These are phyloP conservation scores for Aurelia coerulea DNA, from an alignment of 30 jellyfish, hydroid and myxozoan species.

Conservation along the genomic window DNA sequence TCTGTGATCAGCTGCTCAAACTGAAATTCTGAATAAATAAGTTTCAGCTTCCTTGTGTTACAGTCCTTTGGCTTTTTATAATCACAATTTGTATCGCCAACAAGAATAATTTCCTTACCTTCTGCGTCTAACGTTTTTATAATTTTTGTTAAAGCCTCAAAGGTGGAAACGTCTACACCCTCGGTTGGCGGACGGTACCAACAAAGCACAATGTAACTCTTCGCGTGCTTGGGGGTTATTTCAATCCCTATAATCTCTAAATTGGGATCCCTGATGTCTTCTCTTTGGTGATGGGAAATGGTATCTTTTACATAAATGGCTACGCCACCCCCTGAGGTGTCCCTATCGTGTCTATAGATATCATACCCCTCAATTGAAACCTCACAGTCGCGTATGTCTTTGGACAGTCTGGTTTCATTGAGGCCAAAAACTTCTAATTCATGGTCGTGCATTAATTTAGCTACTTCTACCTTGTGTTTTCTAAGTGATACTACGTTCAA, in stretches of 20 bases:
- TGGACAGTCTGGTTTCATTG: constrained; percentile 39
- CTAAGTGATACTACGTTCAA: constrained; percentile 10
- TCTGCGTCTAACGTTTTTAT: too few relatives aligned
- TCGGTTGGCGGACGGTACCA: constrained; percentile 23
- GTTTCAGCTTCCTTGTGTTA: too few relatives aligned
- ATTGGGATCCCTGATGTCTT: constrained; percentile 5
- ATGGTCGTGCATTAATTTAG: constrained; percentile 8
- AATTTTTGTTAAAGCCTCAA: too few relatives aligned
- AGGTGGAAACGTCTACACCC: neutral
- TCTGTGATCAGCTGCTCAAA: too few relatives aligned
- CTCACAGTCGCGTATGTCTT: constrained; percentile 30
- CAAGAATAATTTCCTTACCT: too few relatives aligned
- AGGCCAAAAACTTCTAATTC: constrained; percentile 27
- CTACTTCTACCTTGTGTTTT: too few relatives aligned
- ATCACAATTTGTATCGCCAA: too few relatives aligned
- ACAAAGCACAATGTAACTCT: neutral
- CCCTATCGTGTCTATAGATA: constrained; percentile 1
- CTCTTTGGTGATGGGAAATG: neutral
- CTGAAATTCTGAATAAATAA: too few relatives aligned
- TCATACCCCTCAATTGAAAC: constrained; percentile 22
- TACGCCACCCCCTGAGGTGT: too few relatives aligned
- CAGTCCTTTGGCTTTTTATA: too few relatives aligned
- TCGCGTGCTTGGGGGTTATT: constrained; percentile 22
- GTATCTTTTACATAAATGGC: neutral
- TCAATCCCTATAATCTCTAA: constrained; percentile 12